phyloP scores from a whole-genome alignment of 1,140 invertebrate genomes.

The Manduca sexta region DNA sequence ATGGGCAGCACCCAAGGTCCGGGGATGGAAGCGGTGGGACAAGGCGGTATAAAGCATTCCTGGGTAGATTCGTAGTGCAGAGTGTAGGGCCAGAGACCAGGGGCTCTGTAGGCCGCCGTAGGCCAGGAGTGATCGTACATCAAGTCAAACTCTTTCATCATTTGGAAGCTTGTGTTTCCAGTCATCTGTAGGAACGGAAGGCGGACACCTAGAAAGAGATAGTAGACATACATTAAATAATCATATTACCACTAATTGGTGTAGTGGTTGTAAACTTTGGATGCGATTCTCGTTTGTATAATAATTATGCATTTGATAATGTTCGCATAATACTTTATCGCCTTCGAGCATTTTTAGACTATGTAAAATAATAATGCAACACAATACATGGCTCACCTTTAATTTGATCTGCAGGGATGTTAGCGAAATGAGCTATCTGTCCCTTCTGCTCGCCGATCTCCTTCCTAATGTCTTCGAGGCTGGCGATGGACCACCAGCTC shows the following conservation, averaged over 20 bases:
- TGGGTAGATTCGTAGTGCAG: constrained; percentile 77
- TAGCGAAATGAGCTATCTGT: constrained; percentile 73
- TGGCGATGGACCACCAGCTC: constrained; percentile 71
- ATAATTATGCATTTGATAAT: no score
- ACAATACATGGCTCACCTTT: constrained; percentile 34
- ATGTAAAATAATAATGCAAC: no score
- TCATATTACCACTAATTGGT: no score
- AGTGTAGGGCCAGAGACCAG: constrained; percentile 83
- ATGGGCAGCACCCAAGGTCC: constrained; percentile 79
- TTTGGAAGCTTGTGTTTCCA: constrained; percentile 75
- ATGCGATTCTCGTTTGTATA: no score
- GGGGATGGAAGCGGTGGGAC: constrained; percentile 76
- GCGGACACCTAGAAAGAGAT: constrained; percentile 74
- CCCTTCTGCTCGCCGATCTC: constrained; percentile 76
- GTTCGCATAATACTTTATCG: no score
- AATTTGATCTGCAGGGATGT: constrained; percentile 71
- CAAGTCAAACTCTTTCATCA: constrained; percentile 66
- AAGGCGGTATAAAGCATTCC: constrained; percentile 78
- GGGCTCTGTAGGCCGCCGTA: constrained; percentile 70
- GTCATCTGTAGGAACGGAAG: constrained; percentile 80
- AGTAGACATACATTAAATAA: neutral
- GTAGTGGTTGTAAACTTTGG: neutral
- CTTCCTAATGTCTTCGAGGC: constrained; percentile 53
- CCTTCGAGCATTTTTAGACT: neutral
- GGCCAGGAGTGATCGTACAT: constrained; percentile 79